Conservation (phyloP, 2,113 vertebrate species). For the Mus pahari region DNA sequence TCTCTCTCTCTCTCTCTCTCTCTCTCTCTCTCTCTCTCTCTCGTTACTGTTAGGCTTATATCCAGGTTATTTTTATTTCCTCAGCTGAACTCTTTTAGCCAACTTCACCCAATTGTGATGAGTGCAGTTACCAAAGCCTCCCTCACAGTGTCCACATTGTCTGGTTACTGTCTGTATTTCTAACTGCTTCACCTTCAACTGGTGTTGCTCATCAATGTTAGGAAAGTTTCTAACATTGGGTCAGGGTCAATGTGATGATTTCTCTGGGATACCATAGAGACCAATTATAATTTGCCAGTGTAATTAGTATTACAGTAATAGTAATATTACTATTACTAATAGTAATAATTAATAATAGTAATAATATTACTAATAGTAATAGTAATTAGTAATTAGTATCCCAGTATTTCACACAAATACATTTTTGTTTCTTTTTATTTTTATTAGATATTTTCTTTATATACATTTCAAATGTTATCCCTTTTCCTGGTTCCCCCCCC, state of each 20-base stretch:
- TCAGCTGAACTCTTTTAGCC: not conserved
- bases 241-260: not conserved
- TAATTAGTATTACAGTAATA: too few relatives aligned
- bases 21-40: not conserved
- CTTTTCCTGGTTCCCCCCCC: too few relatives aligned
- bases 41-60: not conserved
- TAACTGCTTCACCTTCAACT: not conserved
- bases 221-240: not conserved
- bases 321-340: too few relatives aligned
- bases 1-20: not conserved
- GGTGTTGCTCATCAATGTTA: not conserved
- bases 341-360: too few relatives aligned
- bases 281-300: conserved; percentile 19
- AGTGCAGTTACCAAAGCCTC: not conserved
- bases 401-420: not conserved
- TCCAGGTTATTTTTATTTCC: conserved; percentile 8
- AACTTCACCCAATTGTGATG: not conserved
- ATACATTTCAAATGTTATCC: too few relatives aligned
- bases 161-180: not conserved
- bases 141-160: not conserved
- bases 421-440: too few relatives aligned
- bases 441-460: too few relatives aligned
- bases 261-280: not conserved
- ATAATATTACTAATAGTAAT: too few relatives aligned
- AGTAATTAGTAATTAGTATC: too few relatives aligned